phyloP scores from a whole-genome alignment of 2,888 invertebrate species.

The Coremacera marginata region DNA sequence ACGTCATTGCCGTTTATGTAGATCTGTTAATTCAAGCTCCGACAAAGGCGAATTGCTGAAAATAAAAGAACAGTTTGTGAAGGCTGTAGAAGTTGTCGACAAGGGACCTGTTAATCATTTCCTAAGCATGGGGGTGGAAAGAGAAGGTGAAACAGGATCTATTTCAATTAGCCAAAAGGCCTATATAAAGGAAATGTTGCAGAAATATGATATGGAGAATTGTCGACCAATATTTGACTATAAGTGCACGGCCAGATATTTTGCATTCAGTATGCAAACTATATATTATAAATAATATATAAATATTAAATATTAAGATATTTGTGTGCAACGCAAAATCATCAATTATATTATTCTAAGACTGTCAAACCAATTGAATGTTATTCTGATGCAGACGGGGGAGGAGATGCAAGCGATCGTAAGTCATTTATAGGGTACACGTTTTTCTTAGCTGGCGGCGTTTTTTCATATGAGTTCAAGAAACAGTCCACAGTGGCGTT shows the following conservation, averaged over 20 bases:
- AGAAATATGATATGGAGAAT: conserved; percentile 35
- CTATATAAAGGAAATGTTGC: conserved; percentile 26
- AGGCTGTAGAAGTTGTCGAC: conserved; percentile 16
- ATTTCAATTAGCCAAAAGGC: conserved; percentile 13
- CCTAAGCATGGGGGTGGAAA: conserved; percentile 38
- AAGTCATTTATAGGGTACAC: conserved; percentile 44
- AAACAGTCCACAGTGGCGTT: conserved; percentile 45
- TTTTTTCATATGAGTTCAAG: conserved; percentile 42
- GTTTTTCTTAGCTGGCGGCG: conserved; percentile 38
- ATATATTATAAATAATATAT: conserved; percentile 33
- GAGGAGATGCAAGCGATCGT: conserved; percentile 28
- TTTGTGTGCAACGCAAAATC: conserved; percentile 18
- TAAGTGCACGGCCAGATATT: too few relatives aligned
- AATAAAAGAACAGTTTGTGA: conserved; percentile 23
- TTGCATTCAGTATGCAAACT: too few relatives aligned
- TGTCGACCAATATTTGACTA: conserved; percentile 25
- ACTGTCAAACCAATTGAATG: conserved; percentile 31
- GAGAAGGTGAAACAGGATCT: conserved; percentile 11
- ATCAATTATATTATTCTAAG: conserved; percentile 35
- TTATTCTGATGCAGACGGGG: conserved; percentile 48
- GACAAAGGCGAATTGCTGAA: neutral
- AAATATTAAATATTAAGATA: conserved; percentile 35
- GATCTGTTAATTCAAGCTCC: conserved; percentile 38
- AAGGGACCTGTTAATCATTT: conserved; percentile 37
- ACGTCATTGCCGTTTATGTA: conserved; percentile 32